Conservation (phyloP, 2,113 vertebrate genomes). For the Ellobius talpinus region DNA sequence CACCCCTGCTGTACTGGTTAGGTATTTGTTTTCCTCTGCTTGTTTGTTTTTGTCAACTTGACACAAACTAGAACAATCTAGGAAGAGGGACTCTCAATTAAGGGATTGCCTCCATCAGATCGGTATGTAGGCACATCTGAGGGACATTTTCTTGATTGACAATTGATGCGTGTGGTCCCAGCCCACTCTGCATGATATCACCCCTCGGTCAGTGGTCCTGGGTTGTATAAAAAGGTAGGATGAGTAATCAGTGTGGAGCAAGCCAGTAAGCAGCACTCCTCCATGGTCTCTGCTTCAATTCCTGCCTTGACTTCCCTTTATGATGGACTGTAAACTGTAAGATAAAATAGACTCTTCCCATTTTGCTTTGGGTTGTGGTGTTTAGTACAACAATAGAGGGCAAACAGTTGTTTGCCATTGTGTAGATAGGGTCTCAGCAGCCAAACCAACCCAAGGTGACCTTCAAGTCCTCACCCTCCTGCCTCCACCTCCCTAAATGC, state of each 20-base stretch:
- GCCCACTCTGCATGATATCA: background rate
- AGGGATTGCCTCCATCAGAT: background rate
- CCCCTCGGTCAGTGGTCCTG: background rate
- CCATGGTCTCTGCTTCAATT: background rate
- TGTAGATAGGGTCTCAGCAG: background rate
- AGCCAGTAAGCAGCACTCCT: background rate
- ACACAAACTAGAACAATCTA: background rate
- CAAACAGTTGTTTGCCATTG: background rate
- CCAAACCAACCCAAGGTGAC: background rate
- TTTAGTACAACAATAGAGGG: background rate
- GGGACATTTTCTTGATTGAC: background rate
- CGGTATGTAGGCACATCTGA: background rate
- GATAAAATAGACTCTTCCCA: background rate
- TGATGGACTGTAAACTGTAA: background rate
- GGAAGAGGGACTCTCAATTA: background rate
- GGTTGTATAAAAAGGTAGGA: background rate
- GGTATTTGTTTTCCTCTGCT: background rate
- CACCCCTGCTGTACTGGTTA: rapidly evolving
- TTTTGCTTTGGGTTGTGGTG: background rate
- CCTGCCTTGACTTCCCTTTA: background rate
- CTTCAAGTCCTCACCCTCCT: background rate
- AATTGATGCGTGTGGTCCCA: background rate
- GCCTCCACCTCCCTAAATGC: background rate
- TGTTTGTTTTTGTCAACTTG: background rate
- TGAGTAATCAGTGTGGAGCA: background rate